phyloP scores from a whole-genome alignment of 2,888 invertebrate genomes.

The Esperia sulphurella region DNA sequence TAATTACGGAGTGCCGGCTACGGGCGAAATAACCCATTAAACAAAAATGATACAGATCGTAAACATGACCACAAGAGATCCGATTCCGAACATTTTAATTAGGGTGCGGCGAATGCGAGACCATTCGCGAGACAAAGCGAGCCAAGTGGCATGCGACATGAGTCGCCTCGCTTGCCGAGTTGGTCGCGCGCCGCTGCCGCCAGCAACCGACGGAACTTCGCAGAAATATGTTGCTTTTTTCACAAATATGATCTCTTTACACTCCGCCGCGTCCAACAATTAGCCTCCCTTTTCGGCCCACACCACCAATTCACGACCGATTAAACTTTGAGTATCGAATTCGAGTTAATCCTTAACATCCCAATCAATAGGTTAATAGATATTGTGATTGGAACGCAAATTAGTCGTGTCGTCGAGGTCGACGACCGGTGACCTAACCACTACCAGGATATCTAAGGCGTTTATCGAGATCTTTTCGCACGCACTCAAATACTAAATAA shows the following conservation, averaged over 20 bases:
- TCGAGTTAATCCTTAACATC: conserved; percentile 5
- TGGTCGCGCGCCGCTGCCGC: conserved; percentile 15
- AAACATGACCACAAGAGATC: conserved; percentile 47
- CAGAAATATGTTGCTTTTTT: conserved; percentile 42
- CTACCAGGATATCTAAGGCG: conserved; percentile 44
- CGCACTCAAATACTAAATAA: conserved; percentile 28
- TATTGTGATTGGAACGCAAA: conserved; percentile 29
- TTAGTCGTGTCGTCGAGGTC: conserved; percentile 27
- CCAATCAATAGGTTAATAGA: conserved; percentile 33
- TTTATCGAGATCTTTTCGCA: conserved; percentile 47
- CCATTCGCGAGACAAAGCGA: conserved; percentile 42
- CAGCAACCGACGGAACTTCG: conserved; percentile 30
- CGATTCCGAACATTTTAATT: conserved; percentile 72
- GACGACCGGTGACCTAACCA: conserved; percentile 47
- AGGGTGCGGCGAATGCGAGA: conserved; percentile 47
- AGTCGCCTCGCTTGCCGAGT: conserved; percentile 18
- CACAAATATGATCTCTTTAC: conserved; percentile 37
- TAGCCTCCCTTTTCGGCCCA: conserved; percentile 30
- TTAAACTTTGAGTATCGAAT: conserved; percentile 23
- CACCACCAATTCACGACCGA: conserved; percentile 31
- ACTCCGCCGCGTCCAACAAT: conserved; percentile 40
- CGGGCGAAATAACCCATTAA: conserved; percentile 64
- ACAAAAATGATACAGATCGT: conserved; percentile 71
- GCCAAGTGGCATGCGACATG: conserved; percentile 12
- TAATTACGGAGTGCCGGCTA: conserved; percentile 25